Evolutionary conservation across 2,888 invertebrate genomes (phyloP), one percentile per base, ranked within the genome.

Genomic region (Sarcophaga rosellei): DNA sequence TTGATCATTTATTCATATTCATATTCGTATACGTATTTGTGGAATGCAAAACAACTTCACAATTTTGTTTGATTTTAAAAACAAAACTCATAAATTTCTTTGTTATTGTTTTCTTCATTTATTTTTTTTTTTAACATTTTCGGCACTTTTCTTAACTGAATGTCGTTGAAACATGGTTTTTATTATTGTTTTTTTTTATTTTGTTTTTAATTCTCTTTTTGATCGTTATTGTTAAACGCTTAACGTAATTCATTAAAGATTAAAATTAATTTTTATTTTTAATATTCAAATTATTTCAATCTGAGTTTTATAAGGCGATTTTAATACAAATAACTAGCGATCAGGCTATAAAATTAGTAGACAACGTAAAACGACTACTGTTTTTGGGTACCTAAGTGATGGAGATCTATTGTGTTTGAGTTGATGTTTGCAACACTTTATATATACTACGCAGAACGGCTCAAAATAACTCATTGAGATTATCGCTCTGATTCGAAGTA

Each of bases 241-340:
- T 74, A 86, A 70, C 57, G 72, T 83, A 80, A 73, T 63, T 83
- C 86, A 83, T 83, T 83, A 86, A 74, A 63, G 72, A 77, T 83
- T 83, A 63, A 80, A 86, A 83, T 83, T 80, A 80, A 83, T 80
- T 86, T 86, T 86, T 47, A 66, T 68, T 73, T 86, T 80, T 61
- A 73, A 83, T 74, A 83, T 77, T 83, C 80, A 83, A 86, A 81
- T 70, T 68, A 80, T 80, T 81, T 73, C 72, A 35, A 65, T 82
- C 81, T 85, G 81, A 66, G 65, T 85, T 85, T 85, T 83, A 76
- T 83, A 81, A 80, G 65, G 83, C 53, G 69, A 69, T 66, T 76
- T 83, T 68, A 83, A 80, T 83, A 69, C 77, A 69, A 74, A 83
- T 80, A 76, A 79, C 83, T 80, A 86, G 73, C 35, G 35, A 86